Evolutionary conservation across 2,797 vertebrate species (phyloP), one percentile per base, ranked within the genome.

Genomic region (Poecilia velifera): DNA sequence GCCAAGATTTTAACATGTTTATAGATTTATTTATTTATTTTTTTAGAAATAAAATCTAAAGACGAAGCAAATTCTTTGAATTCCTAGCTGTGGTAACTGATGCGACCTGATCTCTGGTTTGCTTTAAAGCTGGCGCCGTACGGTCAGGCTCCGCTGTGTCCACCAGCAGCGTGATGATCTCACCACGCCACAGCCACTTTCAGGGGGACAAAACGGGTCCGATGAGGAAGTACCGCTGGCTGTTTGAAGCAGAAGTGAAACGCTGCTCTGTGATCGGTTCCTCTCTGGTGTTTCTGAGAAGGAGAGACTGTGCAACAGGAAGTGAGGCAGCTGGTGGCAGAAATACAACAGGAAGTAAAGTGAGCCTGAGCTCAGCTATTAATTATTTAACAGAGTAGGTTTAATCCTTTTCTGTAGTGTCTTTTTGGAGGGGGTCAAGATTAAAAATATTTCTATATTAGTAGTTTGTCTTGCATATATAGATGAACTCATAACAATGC

Each of bases 201-300:
- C 10, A 59, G 18, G 7, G 1, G 20, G 31, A 36, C 28, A 20
- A 16, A 9, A 9, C n/a, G 0, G 20, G 1, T 43, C 25, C 7
- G 36, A 82, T 76, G 78, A 88, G 87, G 91, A 91, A 90, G 88
- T 86, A 73, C 55, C 70, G 73, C 70, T 66, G n/a, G 5, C 31
- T 8, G 82, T 70, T 71, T 74, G 72, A 88, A 92, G 93, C 91
- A 94, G 95, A 96, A 96, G 94, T 94, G 94, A 96, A 94, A 95
- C 85, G 39, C 84, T 79, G 64, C 87, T 78, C 79, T 84, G 84
- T 31, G 85, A 89, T 94, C 92, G 86, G 90, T 95, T 94, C 93
- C 86, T 88, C 90, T 90, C 76, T 86, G 74, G 53, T 2, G 83
- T 89, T 95, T 94, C 93, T 91, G 90, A 94, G 93, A 95, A 95